phyloP scores from a whole-genome alignment of 2,113 vertebrate genomes.

The Pachyramphus minor region DNA sequence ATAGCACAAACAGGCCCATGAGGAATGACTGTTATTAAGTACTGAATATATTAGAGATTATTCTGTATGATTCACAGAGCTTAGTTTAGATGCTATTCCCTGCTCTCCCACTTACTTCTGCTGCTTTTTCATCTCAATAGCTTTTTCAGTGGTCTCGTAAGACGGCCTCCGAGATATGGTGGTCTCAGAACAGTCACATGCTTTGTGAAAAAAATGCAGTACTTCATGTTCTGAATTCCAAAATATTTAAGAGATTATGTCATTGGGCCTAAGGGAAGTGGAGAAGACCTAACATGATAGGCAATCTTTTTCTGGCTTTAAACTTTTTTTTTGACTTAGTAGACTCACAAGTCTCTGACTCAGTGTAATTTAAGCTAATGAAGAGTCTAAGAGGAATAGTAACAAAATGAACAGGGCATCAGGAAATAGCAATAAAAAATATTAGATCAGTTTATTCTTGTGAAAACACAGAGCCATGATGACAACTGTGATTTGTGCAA shows the following conservation, averaged over 20 bases:
- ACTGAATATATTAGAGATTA: conserved; percentile 60
- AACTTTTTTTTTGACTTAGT: not conserved
- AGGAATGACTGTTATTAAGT: conserved; percentile 56
- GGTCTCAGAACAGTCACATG: conserved; percentile 34
- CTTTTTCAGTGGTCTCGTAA: conserved; percentile 43
- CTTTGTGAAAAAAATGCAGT: conserved; percentile 42
- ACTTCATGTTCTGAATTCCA: conserved; percentile 42
- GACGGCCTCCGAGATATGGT: conserved; percentile 2
- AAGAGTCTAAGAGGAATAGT: not conserved
- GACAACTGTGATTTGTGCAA: not conserved
- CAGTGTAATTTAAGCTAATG: conserved; percentile 31
- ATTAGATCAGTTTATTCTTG: not conserved
- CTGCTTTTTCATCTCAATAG: conserved; percentile 45
- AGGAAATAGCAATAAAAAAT: conserved; percentile 16
- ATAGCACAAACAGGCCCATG: not conserved
- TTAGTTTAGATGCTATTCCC: conserved; percentile 54
- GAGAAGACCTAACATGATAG: not conserved
- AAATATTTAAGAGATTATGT: conserved; percentile 40
- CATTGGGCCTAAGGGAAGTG: conserved; percentile 28
- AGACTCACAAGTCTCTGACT: not conserved
- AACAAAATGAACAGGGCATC: not conserved
- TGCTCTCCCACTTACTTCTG: conserved; percentile 57
- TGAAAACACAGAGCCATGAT: not conserved
- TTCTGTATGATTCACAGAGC: conserved; percentile 59
- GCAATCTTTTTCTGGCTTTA: not conserved